phyloP scores from a whole-genome alignment of 2,888 invertebrate species.

The Mesorhabditis spiculigera region DNA sequence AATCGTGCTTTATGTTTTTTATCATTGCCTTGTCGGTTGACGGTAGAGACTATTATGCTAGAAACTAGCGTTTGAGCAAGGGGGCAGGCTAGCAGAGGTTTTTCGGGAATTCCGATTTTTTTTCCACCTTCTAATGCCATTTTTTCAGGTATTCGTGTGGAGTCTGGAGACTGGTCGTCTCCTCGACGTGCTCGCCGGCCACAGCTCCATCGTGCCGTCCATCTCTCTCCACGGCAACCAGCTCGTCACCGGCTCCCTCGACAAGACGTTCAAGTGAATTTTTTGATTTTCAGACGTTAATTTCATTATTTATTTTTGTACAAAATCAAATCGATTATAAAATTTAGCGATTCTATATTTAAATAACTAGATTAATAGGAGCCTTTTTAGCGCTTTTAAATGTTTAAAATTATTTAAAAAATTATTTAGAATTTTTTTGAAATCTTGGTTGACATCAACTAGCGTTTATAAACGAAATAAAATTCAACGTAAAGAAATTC shows the following conservation, averaged over 20 bases:
- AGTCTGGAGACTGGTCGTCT: constrained; percentile 86
- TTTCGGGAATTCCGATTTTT: no score
- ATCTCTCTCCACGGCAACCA: constrained; percentile 73
- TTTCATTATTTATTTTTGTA: neutral
- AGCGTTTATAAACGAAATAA: no score
- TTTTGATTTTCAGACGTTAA: neutral
- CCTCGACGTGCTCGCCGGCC: constrained; percentile 83
- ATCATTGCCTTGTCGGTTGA: neutral
- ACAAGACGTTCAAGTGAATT: constrained; percentile 65
- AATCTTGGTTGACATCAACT: no score
- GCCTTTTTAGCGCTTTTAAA: no score
- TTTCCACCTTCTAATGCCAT: neutral
- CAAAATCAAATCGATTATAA: no score
- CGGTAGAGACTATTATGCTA: no score
- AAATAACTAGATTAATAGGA: no score
- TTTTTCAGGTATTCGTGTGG: constrained; percentile 83
- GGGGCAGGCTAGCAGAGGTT: no score
- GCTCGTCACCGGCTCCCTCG: constrained; percentile 81
- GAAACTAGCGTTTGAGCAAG: no score
- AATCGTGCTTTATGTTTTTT: neutral
- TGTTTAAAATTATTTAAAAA: neutral
- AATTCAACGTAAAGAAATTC: no score
- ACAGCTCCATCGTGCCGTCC: constrained; percentile 84
- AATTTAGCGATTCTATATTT: no score
- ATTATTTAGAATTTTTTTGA: neutral